These are phyloP conservation scores for Drosophila atripex DNA, from an alignment of 2,888 invertebrate genomes.

Conservation along the genomic window DNA sequence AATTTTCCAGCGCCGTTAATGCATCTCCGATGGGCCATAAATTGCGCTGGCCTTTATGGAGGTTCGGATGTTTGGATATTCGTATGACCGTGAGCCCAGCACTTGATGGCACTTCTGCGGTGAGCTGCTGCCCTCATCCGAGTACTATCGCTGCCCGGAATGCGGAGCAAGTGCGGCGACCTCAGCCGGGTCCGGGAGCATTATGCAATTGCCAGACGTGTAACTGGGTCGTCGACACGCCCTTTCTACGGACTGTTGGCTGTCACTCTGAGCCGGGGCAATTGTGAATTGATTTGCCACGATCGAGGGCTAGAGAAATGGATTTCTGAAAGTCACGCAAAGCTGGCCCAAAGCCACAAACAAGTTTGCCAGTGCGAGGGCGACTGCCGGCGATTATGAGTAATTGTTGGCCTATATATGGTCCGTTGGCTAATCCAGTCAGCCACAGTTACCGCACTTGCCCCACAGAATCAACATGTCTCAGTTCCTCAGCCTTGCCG, in stretches of 20 bases:
- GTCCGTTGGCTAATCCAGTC: slow-evolving; percentile 6
- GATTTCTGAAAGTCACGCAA: slow-evolving; percentile 77
- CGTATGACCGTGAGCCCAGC: slow-evolving; percentile 25
- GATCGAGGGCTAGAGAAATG: slow-evolving; percentile 67
- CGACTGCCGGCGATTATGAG: slow-evolving; percentile 35
- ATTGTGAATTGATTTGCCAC: slow-evolving; percentile 69
- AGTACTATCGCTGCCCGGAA: slow-evolving; percentile 15
- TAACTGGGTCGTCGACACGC: slow-evolving; percentile 62
- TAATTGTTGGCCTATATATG: slow-evolving; percentile 58
- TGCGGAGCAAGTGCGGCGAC: slow-evolving; percentile 48
- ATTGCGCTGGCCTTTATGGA: slow-evolving; percentile 55
- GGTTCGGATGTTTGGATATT: slow-evolving; percentile 18
- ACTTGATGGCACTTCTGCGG: slow-evolving; percentile 74
- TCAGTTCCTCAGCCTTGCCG: slow-evolving; percentile 86
- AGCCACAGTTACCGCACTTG: slow-evolving; percentile 66
- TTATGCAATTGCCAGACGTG: slow-evolving; percentile 40
- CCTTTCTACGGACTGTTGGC: slow-evolving; percentile 43
- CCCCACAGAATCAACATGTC: slow-evolving; percentile 73
- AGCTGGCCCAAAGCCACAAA: slow-evolving; percentile 47
- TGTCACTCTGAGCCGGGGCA: slow-evolving; percentile 57
- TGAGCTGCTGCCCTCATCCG: slow-evolving; percentile 15
- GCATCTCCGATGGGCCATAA: slow-evolving; percentile 74
- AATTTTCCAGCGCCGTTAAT: slow-evolving; percentile 67
- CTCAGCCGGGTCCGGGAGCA: slow-evolving; percentile 8
- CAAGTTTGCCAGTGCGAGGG: slow-evolving; percentile 42